phyloP scores from a whole-genome alignment of 2,888 invertebrate genomes.

The Lasioglossum vierecki region DNA sequence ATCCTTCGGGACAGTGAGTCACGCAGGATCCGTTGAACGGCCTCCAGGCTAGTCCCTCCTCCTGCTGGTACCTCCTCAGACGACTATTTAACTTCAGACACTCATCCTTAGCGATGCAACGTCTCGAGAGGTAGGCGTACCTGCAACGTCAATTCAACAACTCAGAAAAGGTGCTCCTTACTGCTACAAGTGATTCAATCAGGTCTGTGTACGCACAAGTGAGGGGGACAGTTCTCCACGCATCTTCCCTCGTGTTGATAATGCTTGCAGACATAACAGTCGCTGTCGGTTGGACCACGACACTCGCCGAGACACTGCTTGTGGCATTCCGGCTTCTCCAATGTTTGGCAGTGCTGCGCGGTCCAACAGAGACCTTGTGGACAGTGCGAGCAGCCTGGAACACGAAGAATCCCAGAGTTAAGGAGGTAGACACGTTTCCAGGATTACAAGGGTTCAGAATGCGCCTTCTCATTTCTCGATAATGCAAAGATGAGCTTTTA shows the following conservation, averaged over 20 bases:
- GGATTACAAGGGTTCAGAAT: too few relatives aligned
- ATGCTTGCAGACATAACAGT: constrained; percentile 89
- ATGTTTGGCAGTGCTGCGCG: constrained; percentile 85
- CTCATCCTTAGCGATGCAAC: constrained; percentile 90
- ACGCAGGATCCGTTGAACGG: constrained; percentile 88
- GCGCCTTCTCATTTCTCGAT: too few relatives aligned
- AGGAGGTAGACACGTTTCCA: too few relatives aligned
- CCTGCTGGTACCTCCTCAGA: constrained; percentile 54
- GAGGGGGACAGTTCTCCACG: constrained; percentile 87
- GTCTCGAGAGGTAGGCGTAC: constrained; percentile 85
- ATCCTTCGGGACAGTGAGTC: constrained; percentile 88
- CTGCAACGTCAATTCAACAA: constrained; percentile 75
- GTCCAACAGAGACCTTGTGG: constrained; percentile 85
- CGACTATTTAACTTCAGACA: constrained; percentile 85
- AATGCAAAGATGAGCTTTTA: too few relatives aligned
- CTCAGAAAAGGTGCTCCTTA: not conserved
- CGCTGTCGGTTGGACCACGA: constrained; percentile 83
- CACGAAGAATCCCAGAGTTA: not conserved
- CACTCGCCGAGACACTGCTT: constrained; percentile 93
- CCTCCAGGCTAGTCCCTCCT: constrained; percentile 84
- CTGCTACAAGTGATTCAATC: not conserved
- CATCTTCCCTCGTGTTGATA: constrained; percentile 86
- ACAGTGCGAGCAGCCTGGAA: constrained; percentile 88
- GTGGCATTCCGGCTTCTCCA: constrained; percentile 87
- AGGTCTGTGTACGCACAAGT: constrained; percentile 86